Conservation (phyloP, 1,140 invertebrate genomes). For the Nixonia krombeini region DNA sequence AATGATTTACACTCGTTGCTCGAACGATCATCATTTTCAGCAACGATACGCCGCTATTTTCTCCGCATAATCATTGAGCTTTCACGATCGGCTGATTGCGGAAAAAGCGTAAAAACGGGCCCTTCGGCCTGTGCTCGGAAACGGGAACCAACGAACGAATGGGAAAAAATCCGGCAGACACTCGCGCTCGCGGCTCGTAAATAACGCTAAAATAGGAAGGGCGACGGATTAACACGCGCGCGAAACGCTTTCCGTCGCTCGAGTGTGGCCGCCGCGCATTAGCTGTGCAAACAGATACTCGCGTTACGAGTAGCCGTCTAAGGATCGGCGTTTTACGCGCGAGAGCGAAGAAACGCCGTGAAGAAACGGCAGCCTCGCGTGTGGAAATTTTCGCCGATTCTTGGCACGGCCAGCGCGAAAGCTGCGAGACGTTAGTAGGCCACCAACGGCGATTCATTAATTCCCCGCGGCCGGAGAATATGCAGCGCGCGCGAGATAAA, state of each 20-base stretch:
- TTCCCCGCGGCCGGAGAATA: slow-evolving; percentile 28
- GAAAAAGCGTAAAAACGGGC: too few species aligned
- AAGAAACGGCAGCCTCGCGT: slow-evolving; percentile 32
- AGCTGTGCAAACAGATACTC: slow-evolving; percentile 65
- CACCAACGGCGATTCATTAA: slow-evolving; percentile 38
- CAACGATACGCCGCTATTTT: slow-evolving; percentile 58
- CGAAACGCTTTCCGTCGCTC: slow-evolving; percentile 38
- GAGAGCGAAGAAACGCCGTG: slow-evolving; percentile 27
- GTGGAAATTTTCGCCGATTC: slow-evolving; percentile 43
- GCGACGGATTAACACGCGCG: slow-evolving; percentile 41
- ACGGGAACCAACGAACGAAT: too few species aligned
- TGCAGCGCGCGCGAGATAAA: slow-evolving; percentile 19
- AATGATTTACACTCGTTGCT: slow-evolving; percentile 59
- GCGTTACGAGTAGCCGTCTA: slow-evolving; percentile 51
- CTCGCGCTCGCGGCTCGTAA: slow-evolving; percentile 45
- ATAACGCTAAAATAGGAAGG: slow-evolving; percentile 53
- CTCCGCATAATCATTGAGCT: slow-evolving; percentile 54
- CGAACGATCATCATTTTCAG: slow-evolving; percentile 61
- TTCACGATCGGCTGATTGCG: too few species aligned
- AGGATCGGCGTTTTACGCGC: slow-evolving; percentile 58
- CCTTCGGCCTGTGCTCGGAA: too few species aligned
- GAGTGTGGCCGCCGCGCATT: slow-evolving; percentile 58
- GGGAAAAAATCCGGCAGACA: slow-evolving; percentile 1
- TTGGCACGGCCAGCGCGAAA: slow-evolving; percentile 8
- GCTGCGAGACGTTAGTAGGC: slow-evolving; percentile 22